Evolutionary conservation across 2,797 vertebrate species (phyloP).

Genomic region (Varecia variegata): DNA sequence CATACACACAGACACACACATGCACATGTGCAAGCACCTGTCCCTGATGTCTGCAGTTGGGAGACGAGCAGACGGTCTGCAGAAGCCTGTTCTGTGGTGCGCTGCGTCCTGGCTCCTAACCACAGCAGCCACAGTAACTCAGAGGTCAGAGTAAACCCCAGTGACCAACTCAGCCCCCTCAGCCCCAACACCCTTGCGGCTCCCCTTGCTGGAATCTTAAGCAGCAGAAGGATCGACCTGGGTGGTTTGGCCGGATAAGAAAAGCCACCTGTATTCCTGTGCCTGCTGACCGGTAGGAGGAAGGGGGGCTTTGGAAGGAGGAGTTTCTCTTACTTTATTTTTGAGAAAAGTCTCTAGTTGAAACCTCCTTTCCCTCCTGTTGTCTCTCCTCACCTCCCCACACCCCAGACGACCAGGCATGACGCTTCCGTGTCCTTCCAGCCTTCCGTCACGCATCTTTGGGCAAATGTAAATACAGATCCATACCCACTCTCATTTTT

Average conservation of each 20-base stretch:
- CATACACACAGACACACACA: neutral
- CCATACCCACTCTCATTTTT: neutral
- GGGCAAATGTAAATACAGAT: neutral
- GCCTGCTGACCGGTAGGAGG: too few species aligned
- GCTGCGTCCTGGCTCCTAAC: neutral
- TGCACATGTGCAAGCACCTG: too few species aligned
- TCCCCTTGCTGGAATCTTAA: neutral
- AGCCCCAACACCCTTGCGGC: neutral
- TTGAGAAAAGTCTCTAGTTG: neutral
- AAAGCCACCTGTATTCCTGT: fast-evolving
- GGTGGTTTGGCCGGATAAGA: neutral
- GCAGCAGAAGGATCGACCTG: too few species aligned
- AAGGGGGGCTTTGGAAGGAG: neutral
- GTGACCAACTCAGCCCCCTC: too few species aligned
- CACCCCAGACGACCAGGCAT: neutral
- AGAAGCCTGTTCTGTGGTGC: neutral
- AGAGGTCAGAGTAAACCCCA: neutral
- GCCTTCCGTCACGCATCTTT: fast-evolving
- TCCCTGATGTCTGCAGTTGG: neutral
- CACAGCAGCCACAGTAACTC: neutral
- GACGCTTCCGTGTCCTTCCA: neutral
- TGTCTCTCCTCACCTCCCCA: too few species aligned
- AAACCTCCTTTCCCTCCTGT: neutral
- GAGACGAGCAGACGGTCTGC: neutral
- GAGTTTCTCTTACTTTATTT: neutral